Conservation (phyloP, 2,113 vertebrate species). For the Corythoichthys haematopterus region DNA sequence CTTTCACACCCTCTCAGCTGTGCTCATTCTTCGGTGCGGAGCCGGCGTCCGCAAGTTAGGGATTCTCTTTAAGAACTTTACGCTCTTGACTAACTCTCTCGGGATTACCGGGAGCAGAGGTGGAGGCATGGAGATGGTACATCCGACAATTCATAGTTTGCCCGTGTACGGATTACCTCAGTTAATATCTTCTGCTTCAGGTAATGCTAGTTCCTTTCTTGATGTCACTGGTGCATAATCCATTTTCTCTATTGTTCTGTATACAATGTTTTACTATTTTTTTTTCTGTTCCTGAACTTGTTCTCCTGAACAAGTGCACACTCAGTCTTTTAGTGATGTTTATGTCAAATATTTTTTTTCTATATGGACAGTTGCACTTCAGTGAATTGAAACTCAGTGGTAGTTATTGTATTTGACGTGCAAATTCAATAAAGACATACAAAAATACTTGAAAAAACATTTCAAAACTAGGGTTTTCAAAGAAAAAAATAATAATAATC, state of each 20-base stretch:
- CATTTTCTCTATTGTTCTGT: neutral
- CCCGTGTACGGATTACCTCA: constrained; percentile 59
- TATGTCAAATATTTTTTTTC: neutral
- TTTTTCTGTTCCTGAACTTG: neutral
- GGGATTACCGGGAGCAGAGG: constrained; percentile 20
- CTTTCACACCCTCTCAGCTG: constrained; percentile 67
- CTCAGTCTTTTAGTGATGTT: neutral
- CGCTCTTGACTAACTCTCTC: constrained; percentile 7
- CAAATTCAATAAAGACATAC: no score
- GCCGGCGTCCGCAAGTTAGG: constrained; percentile 45
- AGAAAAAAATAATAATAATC: no score
- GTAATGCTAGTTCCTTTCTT: constrained; percentile 43
- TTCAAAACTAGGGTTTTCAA: no score
- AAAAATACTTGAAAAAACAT: no score
- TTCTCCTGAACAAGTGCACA: constrained; percentile 4
- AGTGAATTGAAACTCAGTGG: neutral
- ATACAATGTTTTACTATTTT: neutral
- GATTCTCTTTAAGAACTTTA: constrained; percentile 2
- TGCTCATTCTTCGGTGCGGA: constrained; percentile 55
- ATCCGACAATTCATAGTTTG: constrained; percentile 46
- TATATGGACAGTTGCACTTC: neutral
- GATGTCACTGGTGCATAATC: neutral
- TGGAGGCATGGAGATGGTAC: constrained; percentile 64
- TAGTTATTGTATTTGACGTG: neutral
- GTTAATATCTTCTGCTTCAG: constrained; percentile 56